Base-by-base conservation (phyloP, 2,888 invertebrate genomes). In the Yponomeuta evonymella region DNA sequence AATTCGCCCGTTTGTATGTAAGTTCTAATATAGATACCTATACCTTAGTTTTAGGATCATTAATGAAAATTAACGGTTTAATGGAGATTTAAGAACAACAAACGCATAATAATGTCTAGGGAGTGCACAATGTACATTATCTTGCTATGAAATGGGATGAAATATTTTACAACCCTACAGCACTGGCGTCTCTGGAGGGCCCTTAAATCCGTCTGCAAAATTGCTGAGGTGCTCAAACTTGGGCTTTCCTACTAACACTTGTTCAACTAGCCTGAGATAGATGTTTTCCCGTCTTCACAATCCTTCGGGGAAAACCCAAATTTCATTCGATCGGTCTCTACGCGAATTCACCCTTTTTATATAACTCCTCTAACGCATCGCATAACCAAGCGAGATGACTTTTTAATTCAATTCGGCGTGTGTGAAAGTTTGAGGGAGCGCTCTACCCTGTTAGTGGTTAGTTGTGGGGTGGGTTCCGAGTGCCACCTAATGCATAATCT, bases 401-500 rank as follows among this genome's bases (percentile, higher is more conserved):
- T 58, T 58, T 58, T 58, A 58, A 58, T 58, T 58, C 51, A 58
- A 58, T 58, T 58, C 51, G 15, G 15, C 51, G 51, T 15, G 15
- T 58, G 51, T 58, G 3, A 58, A 58, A 58, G 51, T 58, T 58
- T 58, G 51, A 58, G 51, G 15, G 51, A 58, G 15, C 51, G 51
- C 51, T 15, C 51, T 15, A 58, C 51, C 51, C 51, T 15, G 51
- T 58, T 58, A 58, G 51, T 58, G 51, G 51, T 58, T 58, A 58
- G 12, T 58, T 58, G 51, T 58, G 51, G 51, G 51, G 51, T 58
- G 51, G 51, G 51, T 58, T 58, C 15, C 51, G 51, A 58, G 79
- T 75, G 77, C 75, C 76, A 78, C 80, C 77, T 81, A 81, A 83
- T 85, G 81, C 82, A 85, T 85, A 83, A 83, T 82, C 79, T 74